Base-by-base conservation (phyloP, 2,888 invertebrate species). In the Acanthopleura granulata region DNA sequence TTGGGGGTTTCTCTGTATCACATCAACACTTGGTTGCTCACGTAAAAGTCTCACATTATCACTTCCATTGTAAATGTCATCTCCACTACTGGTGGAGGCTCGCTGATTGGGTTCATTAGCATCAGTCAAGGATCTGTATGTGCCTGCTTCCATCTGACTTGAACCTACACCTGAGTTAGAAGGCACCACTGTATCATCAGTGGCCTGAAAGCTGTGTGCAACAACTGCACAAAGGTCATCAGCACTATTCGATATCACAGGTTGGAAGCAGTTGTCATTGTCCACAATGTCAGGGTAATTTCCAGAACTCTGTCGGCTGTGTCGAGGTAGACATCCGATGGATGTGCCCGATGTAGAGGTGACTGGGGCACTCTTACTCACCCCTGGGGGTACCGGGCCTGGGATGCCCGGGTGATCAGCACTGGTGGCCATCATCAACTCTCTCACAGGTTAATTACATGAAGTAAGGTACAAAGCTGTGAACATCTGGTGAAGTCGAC, bases 221-320 rank as follows among this genome's bases (percentile, higher is more conserved):
- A 66, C 66, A 22, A 66, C 66, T 27, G 66, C 22, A 66, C 29
- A 27, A 27, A 76, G 25, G 40, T 74, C 74, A 66, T 76, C 71
- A 51, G 62, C 40, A 72, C 76, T 76, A n/a, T 76, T 66, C 18
- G 76, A 76, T 57, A 61, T 72, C 61, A 72, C 72, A 16, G 72
- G 73, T 22, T 74, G 72, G 30, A 76, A 73, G 62, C 71, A 76
- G 62, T n/a, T 76, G 61, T 76, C 76, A 72, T 74, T 76, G 72
- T 76, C 76, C 22, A 76, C 74, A 30, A 76, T 72, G 71, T 76
- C 76, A 14, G 76, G 76, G 30, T 74, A 76, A 51, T 76, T 76
- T 18, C 71, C 74, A 22, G 71, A 72, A 40, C 70, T 61, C 51
- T 74, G 74, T 49, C 76, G 30, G 57, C 62, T 74, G 30, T 76